Evolutionary conservation across 2,888 invertebrate genomes (phyloP), one percentile per base, ranked within the genome.

Genomic region (Labia minor): DNA sequence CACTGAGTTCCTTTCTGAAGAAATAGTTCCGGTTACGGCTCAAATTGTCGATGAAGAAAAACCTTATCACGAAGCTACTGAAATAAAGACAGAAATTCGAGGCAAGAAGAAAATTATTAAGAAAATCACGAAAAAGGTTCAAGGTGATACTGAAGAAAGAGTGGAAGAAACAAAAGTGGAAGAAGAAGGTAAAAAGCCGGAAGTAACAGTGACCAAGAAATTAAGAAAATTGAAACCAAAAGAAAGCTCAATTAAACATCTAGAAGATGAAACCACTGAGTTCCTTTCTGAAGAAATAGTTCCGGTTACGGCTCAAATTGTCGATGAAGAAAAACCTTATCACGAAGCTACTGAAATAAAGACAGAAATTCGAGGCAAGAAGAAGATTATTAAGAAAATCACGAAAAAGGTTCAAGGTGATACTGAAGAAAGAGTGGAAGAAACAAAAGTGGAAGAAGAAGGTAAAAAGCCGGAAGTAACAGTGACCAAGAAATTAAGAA

Each of bases 381-480:
- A 62, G 61, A 65, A 66, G 18, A 18, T 68, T 16, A 63, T 66
- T 62, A 70, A 70, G 62, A 70, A 63, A 11, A 64, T 67, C 20
- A 37, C 21, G 26, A 62, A 26, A 8, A 61, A 67, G 19, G 64
- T 66, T 62, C 37, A 33, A 20, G 63, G 62, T 61, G 65, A 37
- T 18, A 37, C 33, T 33, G 67, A 69, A 26, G 68, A 67, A 62
- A 33, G 61, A 20, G 62, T 67, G 8, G 70, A 37, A 65, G 68
- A 66, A 68, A 70, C 66, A 64, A 67, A 67, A 64, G 69, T 69
- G 66, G 65, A 64, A 62, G 49, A 19, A 66, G 61, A 37, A 16
- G 66, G 66, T 14, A 67, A 67, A 63, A 61, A 67, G 61, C 62
- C 65, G 63, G 14, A 64, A 65, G 68, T 64, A 49, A 66, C 67